phyloP scores from a whole-genome alignment of 2,113 vertebrate genomes.

The Antechinus stuartii region DNA sequence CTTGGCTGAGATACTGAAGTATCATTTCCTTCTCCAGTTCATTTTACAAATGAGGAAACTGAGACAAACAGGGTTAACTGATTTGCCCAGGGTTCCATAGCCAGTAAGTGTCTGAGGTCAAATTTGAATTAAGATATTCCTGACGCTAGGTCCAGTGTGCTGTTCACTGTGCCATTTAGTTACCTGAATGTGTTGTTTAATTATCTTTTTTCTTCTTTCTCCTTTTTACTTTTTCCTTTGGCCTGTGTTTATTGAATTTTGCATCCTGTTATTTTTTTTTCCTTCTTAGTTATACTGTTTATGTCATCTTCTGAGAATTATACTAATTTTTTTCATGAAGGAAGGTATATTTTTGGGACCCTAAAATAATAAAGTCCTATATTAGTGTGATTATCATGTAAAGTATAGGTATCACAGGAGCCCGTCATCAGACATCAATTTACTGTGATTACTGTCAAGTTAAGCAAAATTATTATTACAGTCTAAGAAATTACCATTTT shows the following conservation, averaged over 20 bases:
- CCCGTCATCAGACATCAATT: background rate
- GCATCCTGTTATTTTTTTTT: background rate
- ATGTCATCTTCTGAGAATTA: background rate
- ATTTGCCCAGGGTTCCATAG: background rate
- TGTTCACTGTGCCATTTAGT: background rate
- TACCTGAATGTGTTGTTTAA: background rate
- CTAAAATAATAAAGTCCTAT: slow-evolving; percentile 14
- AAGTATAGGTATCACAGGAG: slow-evolving; percentile 13
- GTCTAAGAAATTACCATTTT: slow-evolving; percentile 20
- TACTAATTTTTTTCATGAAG: slow-evolving; percentile 6
- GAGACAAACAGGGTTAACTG: background rate
- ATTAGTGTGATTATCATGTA: background rate
- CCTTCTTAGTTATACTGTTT: background rate
- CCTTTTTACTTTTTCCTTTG: background rate
- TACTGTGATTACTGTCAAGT: slow-evolving; percentile 11
- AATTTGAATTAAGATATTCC: background rate
- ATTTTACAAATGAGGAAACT: background rate
- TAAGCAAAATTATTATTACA: slow-evolving; percentile 17
- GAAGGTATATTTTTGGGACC: slow-evolving; percentile 7
- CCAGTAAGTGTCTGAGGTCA: background rate
- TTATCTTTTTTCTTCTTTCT: background rate
- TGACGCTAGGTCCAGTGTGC: background rate
- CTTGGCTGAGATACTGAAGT: background rate
- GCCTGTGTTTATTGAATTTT: slow-evolving; percentile 7
- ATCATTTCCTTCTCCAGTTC: background rate